phyloP scores from a whole-genome alignment of 2,888 invertebrate genomes.

The Zygaena filipendulae region DNA sequence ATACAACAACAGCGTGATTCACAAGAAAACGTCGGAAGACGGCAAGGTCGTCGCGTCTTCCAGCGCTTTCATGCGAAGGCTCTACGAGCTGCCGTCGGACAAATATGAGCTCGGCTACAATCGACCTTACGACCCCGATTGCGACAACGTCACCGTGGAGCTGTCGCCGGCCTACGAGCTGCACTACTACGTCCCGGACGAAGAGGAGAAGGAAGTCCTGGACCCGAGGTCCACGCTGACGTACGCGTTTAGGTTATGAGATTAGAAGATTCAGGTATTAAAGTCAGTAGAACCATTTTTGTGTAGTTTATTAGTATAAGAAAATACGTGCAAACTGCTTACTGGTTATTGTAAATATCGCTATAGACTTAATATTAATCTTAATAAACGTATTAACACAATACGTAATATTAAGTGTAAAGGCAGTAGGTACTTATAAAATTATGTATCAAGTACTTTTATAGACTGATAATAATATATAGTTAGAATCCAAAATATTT shows the following conservation, averaged over 20 bases:
- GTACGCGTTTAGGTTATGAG: conserved; percentile 27
- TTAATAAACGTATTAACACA: too few relatives aligned
- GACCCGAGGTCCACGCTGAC: conserved; percentile 24
- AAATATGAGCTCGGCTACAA: conserved; percentile 3
- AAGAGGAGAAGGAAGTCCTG: conserved; percentile 38
- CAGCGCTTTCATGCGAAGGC: conserved; percentile 34
- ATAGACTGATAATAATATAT: too few relatives aligned
- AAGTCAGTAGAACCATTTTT: conserved; percentile 7
- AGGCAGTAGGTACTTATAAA: too few relatives aligned
- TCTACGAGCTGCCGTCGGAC: conserved; percentile 21
- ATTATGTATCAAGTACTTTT: too few relatives aligned
- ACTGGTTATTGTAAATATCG: too few relatives aligned
- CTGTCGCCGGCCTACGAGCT: conserved; percentile 52
- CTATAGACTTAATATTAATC: too few relatives aligned
- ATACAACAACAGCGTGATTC: conserved; percentile 46
- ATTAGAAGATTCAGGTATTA: too few relatives aligned
- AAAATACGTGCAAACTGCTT: too few relatives aligned
- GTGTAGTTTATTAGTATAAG: too few relatives aligned
- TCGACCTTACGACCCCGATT: conserved; percentile 29
- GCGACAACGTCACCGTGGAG: conserved; percentile 39
- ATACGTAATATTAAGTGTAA: too few relatives aligned
- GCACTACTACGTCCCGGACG: conserved; percentile 53
- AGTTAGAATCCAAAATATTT: too few relatives aligned
- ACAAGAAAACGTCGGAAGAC: conserved; percentile 22
- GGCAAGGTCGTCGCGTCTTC: conserved; percentile 31